These are phyloP conservation scores for Tenthredo mesomela DNA, from an alignment of 2,888 invertebrate species.

Conservation along the genomic window DNA sequence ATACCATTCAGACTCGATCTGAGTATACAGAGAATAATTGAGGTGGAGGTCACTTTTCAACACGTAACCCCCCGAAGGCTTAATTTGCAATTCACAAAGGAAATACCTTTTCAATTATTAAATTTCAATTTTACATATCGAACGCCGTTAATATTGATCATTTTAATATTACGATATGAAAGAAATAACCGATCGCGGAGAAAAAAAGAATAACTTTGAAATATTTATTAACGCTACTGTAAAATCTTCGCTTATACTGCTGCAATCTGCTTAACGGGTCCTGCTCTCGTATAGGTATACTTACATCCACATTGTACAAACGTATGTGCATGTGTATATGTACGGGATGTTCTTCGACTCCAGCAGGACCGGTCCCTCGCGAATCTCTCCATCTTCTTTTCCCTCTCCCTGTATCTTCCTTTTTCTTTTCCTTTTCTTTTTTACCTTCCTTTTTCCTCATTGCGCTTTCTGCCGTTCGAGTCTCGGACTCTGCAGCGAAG, in stretches of 20 bases:
- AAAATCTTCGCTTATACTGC: not conserved
- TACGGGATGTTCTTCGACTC: slow-evolving; percentile 30
- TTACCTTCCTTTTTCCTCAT: slow-evolving; percentile 47
- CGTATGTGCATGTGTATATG: not conserved
- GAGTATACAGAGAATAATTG: not conserved
- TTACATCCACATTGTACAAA: not conserved
- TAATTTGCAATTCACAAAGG: not conserved
- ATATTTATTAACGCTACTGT: not conserved
- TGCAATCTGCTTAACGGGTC: slow-evolving; percentile 16
- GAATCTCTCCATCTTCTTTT: slow-evolving; percentile 54
- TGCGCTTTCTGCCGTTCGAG: slow-evolving; percentile 43
- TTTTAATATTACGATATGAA: not conserved
- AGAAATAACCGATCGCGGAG: not conserved
- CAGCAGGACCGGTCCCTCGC: slow-evolving; percentile 52
- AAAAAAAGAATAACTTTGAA: not conserved
- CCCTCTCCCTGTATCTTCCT: slow-evolving; percentile 59
- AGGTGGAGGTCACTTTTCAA: not conserved
- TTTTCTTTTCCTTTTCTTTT: slow-evolving; percentile 21
- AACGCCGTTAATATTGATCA: not conserved
- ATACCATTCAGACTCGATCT: not conserved
- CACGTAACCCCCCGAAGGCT: not conserved
- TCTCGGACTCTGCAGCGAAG: slow-evolving; percentile 5
- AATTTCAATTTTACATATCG: not conserved
- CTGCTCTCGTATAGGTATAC: not conserved
- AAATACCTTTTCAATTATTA: not conserved